Base-by-base conservation (phyloP, 92 coral and sea anemone species). In the Palythoa caribaeorum region DNA sequence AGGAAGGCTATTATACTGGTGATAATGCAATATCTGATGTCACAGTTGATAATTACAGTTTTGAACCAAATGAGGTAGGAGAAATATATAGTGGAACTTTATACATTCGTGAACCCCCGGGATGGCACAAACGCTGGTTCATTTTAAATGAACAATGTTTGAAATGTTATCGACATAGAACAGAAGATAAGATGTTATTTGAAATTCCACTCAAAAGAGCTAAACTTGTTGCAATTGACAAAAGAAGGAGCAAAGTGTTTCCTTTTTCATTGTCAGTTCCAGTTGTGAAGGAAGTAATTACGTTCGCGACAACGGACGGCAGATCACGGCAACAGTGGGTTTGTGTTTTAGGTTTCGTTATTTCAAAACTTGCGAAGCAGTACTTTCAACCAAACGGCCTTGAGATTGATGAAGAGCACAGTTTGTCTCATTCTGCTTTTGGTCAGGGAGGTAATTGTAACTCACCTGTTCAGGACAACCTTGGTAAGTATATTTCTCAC, bases 41-140 rank as follows among this genome's bases (percentile, higher is more conserved):
- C 37, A 51, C 81, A 39, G 74, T 89, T 66, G 92, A 93, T 13
- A 85, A 91, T 78, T 83, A 89, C 57, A 80, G 91, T 28, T 74
- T 94, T 36, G 90, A 91, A 55, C 98, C 96, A 9, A 94, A 94
- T 76, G 96, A 93, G 55, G 79, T 85, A 36, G 98, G 96, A 19
- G 98, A 93, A 73, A 76, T 94, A 57, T 91, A 93, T 44, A 80
- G 88, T 71, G 94, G 98, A 16, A 87, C 81, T 8, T 60, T 94
- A 88, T 94, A 94, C 85, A 92, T 94, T 37, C 88, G 98, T 68
- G 96, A 94, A 77, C 94, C 92, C 35, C 96, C 98, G 47, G 98
- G 96, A 28, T 94, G 98, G 98, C 96, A 94, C 73, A 94, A 94
- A 71, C 92, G 98, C 15, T 94, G 98, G 96, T 91, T 94, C 87